These are phyloP conservation scores for Clinocottus analis DNA, from an alignment of 2,113 vertebrate species.

Conservation along the genomic window DNA sequence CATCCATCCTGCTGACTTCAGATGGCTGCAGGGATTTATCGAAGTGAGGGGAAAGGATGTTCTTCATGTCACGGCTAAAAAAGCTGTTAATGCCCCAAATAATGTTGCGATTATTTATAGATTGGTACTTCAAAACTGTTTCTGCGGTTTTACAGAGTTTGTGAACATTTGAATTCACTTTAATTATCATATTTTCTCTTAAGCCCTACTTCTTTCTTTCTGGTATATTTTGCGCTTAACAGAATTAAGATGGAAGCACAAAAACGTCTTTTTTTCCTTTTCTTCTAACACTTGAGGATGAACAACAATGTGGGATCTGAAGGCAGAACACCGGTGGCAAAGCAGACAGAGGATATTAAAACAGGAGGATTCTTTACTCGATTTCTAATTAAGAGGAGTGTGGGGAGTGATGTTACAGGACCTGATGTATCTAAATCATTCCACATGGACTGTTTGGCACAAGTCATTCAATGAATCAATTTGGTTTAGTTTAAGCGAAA, in stretches of 20 bases:
- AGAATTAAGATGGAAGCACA: background rate
- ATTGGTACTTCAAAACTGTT: background rate
- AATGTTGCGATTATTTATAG: background rate
- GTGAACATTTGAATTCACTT: background rate
- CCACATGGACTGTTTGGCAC: background rate
- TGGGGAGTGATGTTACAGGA: background rate
- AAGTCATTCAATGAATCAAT: background rate
- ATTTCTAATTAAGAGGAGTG: background rate
- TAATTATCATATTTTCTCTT: background rate
- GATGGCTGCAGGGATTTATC: background rate
- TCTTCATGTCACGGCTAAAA: background rate
- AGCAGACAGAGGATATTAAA: background rate
- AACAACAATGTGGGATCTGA: background rate
- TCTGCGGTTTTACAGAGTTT: background rate
- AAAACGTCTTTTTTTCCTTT: no score
- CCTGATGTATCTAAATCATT: background rate
- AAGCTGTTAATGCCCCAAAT: background rate
- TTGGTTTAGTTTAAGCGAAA: background rate
- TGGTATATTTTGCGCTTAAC: background rate
- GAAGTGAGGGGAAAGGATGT: background rate
- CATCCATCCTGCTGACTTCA: no score
- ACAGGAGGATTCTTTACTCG: background rate
- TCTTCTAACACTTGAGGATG: background rate
- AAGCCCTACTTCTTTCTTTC: background rate
- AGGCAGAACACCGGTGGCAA: background rate